These are phyloP conservation scores for Brachycybe producta DNA, from an alignment of 2,888 invertebrate species.

Conservation along the genomic window DNA sequence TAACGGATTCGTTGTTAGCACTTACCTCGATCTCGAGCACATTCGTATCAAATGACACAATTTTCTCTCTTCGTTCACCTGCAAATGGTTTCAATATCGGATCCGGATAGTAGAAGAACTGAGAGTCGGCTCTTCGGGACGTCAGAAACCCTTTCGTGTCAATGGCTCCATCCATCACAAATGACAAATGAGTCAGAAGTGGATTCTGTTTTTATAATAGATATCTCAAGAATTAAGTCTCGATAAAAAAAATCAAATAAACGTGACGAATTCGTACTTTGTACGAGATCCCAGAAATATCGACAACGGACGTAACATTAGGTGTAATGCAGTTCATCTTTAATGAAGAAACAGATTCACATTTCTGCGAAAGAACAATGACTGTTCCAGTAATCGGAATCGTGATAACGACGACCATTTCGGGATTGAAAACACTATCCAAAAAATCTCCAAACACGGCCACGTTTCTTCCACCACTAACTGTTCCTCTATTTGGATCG, in stretches of 20 bases:
- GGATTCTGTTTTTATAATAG: too few relatives aligned
- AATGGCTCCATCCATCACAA: conserved; percentile 32
- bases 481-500: too few relatives aligned
- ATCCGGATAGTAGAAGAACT: conserved; percentile 30
- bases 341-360: conserved; percentile 11
- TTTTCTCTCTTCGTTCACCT: conserved; percentile 21
- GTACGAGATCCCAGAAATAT: conserved; percentile 21
- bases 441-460: conserved; percentile 30
- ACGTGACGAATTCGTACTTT: conserved; percentile 12
- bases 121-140: conserved; percentile 22
- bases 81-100: conserved; percentile 27
- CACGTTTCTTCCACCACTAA: conserved; percentile 31
- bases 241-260: neutral
- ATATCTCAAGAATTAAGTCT: neutral
- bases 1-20: neutral
- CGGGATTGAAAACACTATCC: conserved; percentile 29
- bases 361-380: neutral
- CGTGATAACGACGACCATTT: conserved; percentile 28
- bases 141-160: conserved; percentile 22
- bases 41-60: conserved; percentile 25
- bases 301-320: conserved; percentile 15
- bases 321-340: conserved; percentile 25
- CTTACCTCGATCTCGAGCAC: conserved; percentile 27
- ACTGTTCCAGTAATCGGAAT: conserved; percentile 18
- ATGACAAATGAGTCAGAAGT: conserved; percentile 25